A percentile compares a stretch with the other conserved stretches of the same genome.
Conservation (phyloP, 2,797 vertebrate genomes). For the Paramormyrops hopkinsi region DNA sequence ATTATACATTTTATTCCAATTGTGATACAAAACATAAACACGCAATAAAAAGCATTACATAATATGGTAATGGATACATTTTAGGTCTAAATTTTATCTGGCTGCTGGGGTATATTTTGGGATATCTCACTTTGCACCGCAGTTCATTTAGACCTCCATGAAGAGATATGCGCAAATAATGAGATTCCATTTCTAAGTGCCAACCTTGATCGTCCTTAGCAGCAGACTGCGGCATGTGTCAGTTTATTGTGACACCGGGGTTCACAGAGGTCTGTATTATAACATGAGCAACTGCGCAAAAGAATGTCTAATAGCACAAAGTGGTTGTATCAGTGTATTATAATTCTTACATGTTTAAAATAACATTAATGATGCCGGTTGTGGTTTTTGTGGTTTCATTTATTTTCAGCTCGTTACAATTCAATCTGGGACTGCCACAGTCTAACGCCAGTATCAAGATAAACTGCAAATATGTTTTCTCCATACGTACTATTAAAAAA, state of each 20-base stretch:
- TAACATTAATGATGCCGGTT: not conserved
- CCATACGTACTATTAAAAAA: not conserved
- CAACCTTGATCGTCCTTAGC: not conserved
- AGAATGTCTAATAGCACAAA: not conserved
- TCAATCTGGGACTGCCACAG: not conserved
- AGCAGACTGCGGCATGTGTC: not conserved
- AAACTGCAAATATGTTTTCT: not conserved
- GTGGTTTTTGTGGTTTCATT: not conserved
- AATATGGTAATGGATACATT: not conserved
- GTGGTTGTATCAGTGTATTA: not conserved
- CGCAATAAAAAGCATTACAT: not conserved
- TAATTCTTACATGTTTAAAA: not conserved
- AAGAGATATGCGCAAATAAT: not conserved
- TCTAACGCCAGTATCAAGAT: not conserved
- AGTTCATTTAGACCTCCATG: not conserved
- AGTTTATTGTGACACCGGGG: not conserved
- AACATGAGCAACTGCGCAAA: not conserved
- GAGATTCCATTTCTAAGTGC: not conserved
- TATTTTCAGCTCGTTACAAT: not conserved
- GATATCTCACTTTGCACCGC: not conserved
- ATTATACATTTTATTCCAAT: not conserved
- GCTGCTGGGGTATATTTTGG: not conserved
- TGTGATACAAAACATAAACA: not conserved
- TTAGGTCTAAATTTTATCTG: not conserved
- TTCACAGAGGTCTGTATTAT: not conserved